Conservation (phyloP, 2,888 invertebrate genomes). For the Carterocephalus palaemon region DNA sequence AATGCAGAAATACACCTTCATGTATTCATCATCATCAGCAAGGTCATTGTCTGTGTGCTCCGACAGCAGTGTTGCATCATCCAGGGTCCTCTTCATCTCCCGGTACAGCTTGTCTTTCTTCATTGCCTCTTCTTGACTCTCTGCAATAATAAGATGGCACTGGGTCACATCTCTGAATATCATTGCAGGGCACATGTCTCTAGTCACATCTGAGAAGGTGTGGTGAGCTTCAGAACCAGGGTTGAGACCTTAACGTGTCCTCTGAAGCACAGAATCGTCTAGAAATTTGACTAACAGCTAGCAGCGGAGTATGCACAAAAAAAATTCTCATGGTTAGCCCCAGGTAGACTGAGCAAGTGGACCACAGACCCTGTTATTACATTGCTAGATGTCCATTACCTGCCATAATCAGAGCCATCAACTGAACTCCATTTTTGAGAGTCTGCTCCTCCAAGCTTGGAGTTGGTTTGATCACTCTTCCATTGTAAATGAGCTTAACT, state of each 20-base stretch:
- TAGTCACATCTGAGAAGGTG: too few species aligned
- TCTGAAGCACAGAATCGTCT: too few species aligned
- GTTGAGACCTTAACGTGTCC: too few species aligned
- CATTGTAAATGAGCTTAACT: slow-evolving; percentile 83
- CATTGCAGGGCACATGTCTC: too few species aligned
- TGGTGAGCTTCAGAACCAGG: too few species aligned
- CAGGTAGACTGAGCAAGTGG: too few species aligned
- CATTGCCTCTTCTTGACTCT: slow-evolving; percentile 59
- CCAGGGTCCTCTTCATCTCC: slow-evolving; percentile 75
- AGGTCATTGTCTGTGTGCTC: slow-evolving; percentile 57
- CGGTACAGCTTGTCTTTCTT: slow-evolving; percentile 76
- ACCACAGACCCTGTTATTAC: too few species aligned
- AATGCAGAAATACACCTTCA: slow-evolving; percentile 76
- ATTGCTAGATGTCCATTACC: too few species aligned
- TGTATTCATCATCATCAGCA: slow-evolving; percentile 65
- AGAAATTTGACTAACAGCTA: too few species aligned
- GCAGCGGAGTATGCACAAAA: too few species aligned
- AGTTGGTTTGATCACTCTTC: slow-evolving; percentile 80
- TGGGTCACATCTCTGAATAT: background rate
- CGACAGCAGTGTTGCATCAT: slow-evolving; percentile 76
- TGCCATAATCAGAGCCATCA: slow-evolving; percentile 81
- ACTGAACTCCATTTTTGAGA: slow-evolving; percentile 82
- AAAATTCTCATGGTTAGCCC: too few species aligned
- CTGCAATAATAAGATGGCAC: slow-evolving; percentile 37
- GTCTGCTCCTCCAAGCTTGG: slow-evolving; percentile 77